Conservation (phyloP, 2,113 vertebrate genomes). For the Conger conger region DNA sequence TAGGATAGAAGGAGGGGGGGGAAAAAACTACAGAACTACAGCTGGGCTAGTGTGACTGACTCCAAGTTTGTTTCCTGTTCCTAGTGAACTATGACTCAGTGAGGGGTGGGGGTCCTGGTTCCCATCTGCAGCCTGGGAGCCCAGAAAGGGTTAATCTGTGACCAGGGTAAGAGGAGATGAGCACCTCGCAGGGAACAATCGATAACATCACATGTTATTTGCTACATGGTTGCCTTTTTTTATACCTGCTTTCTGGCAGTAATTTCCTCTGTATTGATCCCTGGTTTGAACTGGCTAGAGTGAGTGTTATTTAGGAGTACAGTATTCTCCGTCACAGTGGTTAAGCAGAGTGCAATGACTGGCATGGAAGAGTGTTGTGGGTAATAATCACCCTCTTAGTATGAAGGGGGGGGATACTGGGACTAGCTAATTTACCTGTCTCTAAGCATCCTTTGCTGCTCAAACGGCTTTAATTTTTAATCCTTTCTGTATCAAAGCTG, state of each 20-base stretch:
- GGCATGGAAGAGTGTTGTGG: not conserved
- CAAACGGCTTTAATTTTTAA: not conserved
- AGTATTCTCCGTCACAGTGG: not conserved
- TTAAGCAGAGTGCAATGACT: not conserved
- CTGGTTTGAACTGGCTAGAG: not conserved
- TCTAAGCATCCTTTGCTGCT: not conserved
- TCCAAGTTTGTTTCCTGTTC: conserved; percentile 51
- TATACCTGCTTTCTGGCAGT: not conserved
- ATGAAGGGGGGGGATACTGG: too few species aligned
- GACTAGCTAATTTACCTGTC: not conserved
- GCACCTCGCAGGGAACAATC: not conserved
- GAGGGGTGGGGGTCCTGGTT: conserved; percentile 20
- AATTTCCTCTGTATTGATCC: not conserved
- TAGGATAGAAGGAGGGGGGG: conserved; percentile 40
- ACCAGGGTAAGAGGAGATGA: not conserved
- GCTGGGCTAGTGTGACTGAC: conserved; percentile 54
- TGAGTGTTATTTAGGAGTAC: not conserved
- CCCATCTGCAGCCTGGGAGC: conserved; percentile 29
- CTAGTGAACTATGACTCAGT: conserved; percentile 47
- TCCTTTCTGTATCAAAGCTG: not conserved
- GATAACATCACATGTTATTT: not conserved
- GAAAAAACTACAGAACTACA: conserved; percentile 58
- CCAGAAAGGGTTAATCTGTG: conserved; percentile 11
- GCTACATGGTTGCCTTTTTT: not conserved
- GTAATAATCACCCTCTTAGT: not conserved